A percentile compares a stretch with the other conserved stretches of the same genome.
phyloP scores from a whole-genome alignment of 2,113 vertebrate genomes.

The Puffinus mauretanicus region DNA sequence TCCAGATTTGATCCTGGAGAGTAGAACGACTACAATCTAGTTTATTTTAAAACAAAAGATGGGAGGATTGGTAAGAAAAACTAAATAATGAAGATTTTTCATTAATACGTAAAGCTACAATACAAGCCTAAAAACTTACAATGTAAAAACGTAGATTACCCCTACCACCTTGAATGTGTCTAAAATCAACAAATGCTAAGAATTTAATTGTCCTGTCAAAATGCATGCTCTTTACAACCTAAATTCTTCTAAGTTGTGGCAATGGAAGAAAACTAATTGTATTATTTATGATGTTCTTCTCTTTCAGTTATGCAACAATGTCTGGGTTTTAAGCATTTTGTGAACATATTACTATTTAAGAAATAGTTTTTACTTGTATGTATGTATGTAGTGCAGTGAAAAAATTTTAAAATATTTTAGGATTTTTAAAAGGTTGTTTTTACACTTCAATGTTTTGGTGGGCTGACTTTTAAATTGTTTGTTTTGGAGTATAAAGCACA shows the following conservation, averaged over 20 bases:
- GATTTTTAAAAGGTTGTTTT: neutral
- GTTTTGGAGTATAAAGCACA: neutral
- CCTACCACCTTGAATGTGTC: neutral
- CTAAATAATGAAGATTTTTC: neutral
- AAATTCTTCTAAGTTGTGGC: neutral
- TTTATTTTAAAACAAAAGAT: slow-evolving; percentile 30
- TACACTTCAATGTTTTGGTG: neutral
- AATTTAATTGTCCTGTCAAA: neutral
- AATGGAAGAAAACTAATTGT: neutral
- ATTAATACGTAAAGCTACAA: neutral
- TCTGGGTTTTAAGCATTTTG: neutral
- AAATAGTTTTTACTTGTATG: neutral
- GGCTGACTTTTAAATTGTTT: neutral
- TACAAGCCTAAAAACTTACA: neutral
- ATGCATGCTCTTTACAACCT: accelerated
- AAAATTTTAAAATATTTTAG: neutral
- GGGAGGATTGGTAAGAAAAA: neutral
- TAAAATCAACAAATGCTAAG: neutral
- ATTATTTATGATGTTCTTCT: neutral
- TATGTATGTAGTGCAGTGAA: neutral
- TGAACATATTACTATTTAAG: neutral
- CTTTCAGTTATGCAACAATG: neutral
- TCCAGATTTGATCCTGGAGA: slow-evolving; percentile 16
- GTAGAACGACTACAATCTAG: slow-evolving; percentile 1
- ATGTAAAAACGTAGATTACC: neutral